Evolutionary conservation across 2,888 invertebrate species (phyloP).

Genomic region (Acleris emargana): DNA sequence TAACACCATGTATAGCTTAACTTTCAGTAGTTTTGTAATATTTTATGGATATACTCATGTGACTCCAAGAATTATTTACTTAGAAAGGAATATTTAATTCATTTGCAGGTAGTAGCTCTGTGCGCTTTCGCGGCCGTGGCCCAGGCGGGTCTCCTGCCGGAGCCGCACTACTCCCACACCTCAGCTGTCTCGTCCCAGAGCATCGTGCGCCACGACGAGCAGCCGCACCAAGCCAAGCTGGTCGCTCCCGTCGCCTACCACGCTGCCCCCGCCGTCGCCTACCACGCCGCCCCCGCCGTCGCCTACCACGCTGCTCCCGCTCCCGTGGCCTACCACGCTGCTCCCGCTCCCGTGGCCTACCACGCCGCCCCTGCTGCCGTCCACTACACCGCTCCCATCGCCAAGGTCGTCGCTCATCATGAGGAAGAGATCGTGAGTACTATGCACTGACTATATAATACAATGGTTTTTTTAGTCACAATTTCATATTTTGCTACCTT

Average conservation of each 20-base stretch:
- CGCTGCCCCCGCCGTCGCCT: constrained; percentile 45
- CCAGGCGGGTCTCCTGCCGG: constrained; percentile 43
- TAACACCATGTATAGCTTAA: too few species aligned
- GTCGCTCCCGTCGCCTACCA: constrained; percentile 43
- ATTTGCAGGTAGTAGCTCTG: constrained; percentile 42
- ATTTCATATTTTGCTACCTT: too few species aligned
- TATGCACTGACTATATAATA: neutral
- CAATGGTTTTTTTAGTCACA: too few species aligned
- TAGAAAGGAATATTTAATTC: constrained; percentile 1
- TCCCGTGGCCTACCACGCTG: constrained; percentile 1
- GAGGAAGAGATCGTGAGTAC: constrained; percentile 37
- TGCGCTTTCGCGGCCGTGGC: constrained; percentile 47
- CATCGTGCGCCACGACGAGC: constrained; percentile 58
- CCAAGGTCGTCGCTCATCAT: constrained; percentile 40
- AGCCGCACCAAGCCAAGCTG: constrained; percentile 41
- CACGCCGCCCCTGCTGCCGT: constrained; percentile 36
- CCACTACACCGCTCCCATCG: constrained; percentile 45
- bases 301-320: constrained; percentile 42
- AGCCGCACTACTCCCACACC: constrained; percentile 45
- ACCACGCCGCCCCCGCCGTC: constrained; percentile 42
- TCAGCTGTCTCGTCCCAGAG: constrained; percentile 63
- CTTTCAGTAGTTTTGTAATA: too few species aligned
- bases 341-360: constrained; percentile 35
- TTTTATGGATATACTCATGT: too few species aligned
- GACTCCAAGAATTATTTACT: too few species aligned